Percentiles rank a stretch among this genome's conserved stretches.
These are phyloP conservation scores for Anguilla anguilla DNA, from an alignment of 2,797 vertebrate genomes.

Conservation along the genomic window DNA sequence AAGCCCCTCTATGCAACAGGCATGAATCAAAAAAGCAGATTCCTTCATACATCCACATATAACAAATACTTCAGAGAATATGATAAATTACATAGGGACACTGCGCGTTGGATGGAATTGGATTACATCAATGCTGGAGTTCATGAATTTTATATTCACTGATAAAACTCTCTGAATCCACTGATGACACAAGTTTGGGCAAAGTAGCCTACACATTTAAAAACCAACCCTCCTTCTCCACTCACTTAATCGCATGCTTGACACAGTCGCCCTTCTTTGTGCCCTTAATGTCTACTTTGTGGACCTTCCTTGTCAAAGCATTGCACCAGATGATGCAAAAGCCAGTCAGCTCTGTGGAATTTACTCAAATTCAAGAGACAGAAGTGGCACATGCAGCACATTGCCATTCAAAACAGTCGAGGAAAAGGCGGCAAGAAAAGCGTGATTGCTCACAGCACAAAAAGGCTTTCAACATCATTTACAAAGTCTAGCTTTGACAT, in stretches of 20 bases:
- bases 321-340: neutral
- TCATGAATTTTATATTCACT: neutral
- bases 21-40: too few species aligned
- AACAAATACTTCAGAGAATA: neutral
- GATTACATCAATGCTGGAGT: neutral
- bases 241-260: neutral
- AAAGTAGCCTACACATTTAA: neutral
- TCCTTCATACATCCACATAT: neutral
- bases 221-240: neutral
- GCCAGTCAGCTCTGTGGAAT: neutral
- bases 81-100: neutral
- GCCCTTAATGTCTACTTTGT: neutral
- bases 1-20: too few species aligned
- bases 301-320: neutral
- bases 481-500: neutral
- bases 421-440: neutral
- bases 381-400: neutral
- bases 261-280: neutral
- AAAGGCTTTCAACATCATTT: neutral
- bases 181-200: neutral
- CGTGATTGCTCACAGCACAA: slow-evolving; percentile 6
- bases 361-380: neutral
- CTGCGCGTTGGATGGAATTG: neutral
- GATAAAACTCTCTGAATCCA: neutral
- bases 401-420: neutral